These are phyloP conservation scores for Fringilla coelebs DNA, from an alignment of 2,797 vertebrate species.

Conservation along the genomic window DNA sequence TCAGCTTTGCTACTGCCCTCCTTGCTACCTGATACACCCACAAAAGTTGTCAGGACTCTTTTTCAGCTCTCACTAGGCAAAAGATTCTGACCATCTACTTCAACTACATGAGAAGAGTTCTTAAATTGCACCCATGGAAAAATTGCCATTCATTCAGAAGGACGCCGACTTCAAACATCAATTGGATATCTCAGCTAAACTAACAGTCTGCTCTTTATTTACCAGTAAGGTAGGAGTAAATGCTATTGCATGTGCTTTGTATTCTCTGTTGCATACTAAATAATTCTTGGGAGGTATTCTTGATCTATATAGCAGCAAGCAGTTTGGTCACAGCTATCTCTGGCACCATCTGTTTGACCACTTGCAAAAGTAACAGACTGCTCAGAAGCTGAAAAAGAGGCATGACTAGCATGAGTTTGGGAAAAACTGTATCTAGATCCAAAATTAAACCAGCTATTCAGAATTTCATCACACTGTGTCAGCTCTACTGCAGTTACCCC, in stretches of 20 bases:
- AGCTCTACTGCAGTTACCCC: not conserved
- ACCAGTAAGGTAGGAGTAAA: not conserved
- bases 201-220: not conserved
- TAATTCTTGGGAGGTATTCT: not conserved
- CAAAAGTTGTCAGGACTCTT: not conserved
- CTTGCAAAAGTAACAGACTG: conserved; percentile 1
- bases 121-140: not conserved
- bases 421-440: not conserved
- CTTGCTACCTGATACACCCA: not conserved
- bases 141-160: not conserved
- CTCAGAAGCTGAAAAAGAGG: not conserved
- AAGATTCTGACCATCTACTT: not conserved
- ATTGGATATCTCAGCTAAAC: not conserved
- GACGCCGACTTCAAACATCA: not conserved
- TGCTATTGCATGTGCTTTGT: not conserved
- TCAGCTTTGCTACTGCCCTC: not conserved
- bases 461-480: not conserved
- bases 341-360: conserved; percentile 41
- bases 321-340: not conserved
- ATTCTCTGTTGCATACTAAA: not conserved
- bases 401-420: not conserved
- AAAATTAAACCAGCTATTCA: conserved; percentile 4
- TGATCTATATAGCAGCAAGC: not conserved
- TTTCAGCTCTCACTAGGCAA: not conserved
- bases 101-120: not conserved